Conservation (phyloP, 2,888 invertebrate genomes). For the Diachrysia chrysitis region DNA sequence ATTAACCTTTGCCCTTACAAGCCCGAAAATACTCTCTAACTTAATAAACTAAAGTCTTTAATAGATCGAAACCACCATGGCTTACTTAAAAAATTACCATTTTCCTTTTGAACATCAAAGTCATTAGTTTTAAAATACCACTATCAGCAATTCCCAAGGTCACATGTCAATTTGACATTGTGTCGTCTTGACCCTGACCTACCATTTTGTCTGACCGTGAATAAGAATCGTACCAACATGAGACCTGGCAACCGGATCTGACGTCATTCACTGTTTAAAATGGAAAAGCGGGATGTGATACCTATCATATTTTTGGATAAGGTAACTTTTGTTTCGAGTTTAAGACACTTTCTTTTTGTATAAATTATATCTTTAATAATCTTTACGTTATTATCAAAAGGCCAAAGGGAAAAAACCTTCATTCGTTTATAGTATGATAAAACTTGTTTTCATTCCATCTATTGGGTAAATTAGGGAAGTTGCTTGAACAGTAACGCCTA, state of each 20-base stretch:
- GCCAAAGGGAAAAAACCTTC: too few species aligned
- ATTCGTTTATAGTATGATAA: too few species aligned
- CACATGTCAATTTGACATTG: slow-evolving; percentile 18
- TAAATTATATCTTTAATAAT: too few species aligned
- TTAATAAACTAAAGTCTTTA: neutral
- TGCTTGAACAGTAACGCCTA: too few species aligned
- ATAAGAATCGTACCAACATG: slow-evolving; percentile 41
- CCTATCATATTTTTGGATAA: too few species aligned
- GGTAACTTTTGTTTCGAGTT: too few species aligned
- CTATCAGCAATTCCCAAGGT: neutral
- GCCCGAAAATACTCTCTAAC: too few species aligned
- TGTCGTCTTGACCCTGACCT: slow-evolving; percentile 23
- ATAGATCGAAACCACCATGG: neutral
- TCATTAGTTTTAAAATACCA: neutral
- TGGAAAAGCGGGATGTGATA: neutral
- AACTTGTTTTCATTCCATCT: too few species aligned
- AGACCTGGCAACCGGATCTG: slow-evolving; percentile 37
- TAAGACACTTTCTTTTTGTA: too few species aligned
- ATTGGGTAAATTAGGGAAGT: too few species aligned
- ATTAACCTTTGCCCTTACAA: too few species aligned
- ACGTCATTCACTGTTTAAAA: slow-evolving; percentile 30
- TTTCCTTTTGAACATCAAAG: neutral
- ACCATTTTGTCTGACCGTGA: slow-evolving; percentile 14
- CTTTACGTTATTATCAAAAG: too few species aligned
- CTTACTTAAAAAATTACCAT: neutral